These are phyloP conservation scores for Eleutherodactylus coqui DNA, from an alignment of 2,797 vertebrate genomes.

Conservation along the genomic window DNA sequence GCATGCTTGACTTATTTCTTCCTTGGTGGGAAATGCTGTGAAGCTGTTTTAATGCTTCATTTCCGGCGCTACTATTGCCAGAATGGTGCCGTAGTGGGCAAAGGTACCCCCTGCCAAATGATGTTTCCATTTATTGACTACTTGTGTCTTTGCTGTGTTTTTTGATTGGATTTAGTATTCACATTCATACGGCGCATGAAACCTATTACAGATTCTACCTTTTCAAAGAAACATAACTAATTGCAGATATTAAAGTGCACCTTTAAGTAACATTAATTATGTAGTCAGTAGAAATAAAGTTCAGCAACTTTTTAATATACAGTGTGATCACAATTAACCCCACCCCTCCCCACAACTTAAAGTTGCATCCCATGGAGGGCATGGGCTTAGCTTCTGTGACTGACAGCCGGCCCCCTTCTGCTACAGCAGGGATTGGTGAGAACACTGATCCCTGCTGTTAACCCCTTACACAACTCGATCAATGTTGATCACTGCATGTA, in stretches of 20 bases:
- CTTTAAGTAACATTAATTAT: too few relatives aligned
- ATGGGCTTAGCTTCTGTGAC: too few relatives aligned
- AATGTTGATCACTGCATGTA: too few relatives aligned
- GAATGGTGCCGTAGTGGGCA: slow-evolving; percentile 61
- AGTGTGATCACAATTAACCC: too few relatives aligned
- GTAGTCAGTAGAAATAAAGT: too few relatives aligned
- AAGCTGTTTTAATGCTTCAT: slow-evolving; percentile 69
- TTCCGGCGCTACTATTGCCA: slow-evolving; percentile 67
- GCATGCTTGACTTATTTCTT: slow-evolving; percentile 67
- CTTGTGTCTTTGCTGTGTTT: slow-evolving; percentile 22
- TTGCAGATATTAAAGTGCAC: background rate
- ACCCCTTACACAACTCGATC: too few relatives aligned
- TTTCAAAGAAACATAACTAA: background rate
- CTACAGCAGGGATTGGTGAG: too few relatives aligned
- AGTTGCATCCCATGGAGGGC: too few relatives aligned
- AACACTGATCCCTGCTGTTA: too few relatives aligned
- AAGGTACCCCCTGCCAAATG: slow-evolving; percentile 6
- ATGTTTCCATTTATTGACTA: slow-evolving; percentile 26
- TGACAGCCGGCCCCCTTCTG: too few relatives aligned
- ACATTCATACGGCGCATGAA: background rate
- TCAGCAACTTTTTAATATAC: too few relatives aligned
- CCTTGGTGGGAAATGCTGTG: slow-evolving; percentile 68
- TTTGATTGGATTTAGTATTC: background rate
- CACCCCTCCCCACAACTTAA: too few relatives aligned
- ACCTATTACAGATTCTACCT: background rate